Conservation (phyloP, 2,888 invertebrate genomes). For the Chorisops tibialis region DNA sequence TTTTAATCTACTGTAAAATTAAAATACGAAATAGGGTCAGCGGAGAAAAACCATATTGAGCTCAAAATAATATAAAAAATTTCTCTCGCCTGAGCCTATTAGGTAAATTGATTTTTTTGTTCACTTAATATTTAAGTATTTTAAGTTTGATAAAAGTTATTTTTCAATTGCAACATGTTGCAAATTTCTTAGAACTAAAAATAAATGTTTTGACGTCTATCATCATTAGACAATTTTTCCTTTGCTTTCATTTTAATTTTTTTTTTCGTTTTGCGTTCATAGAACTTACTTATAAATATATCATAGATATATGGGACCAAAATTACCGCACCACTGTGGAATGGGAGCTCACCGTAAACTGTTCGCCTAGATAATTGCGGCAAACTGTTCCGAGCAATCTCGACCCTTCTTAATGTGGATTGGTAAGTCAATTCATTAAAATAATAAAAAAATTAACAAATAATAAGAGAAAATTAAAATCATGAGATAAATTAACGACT, state of each 20-base stretch:
- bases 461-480: constrained; percentile 17
- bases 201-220: neutral
- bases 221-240: neutral
- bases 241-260: constrained; percentile 8
- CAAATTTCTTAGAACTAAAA: constrained; percentile 1
- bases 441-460: constrained; percentile 36
- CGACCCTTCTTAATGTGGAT: constrained; percentile 35
- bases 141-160: neutral
- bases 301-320: constrained; percentile 98
- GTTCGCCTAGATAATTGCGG: neutral
- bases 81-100: constrained; percentile 10
- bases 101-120: neutral
- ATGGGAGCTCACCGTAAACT: constrained; percentile 25
- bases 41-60: constrained; percentile 19
- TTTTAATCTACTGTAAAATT: too few relatives aligned
- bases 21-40: constrained; percentile 11
- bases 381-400: constrained; percentile 16
- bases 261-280: constrained; percentile 64
- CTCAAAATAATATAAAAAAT: constrained; percentile 4
- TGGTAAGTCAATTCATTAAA: constrained; percentile 38
- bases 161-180: constrained; percentile 17
- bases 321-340: constrained; percentile 62
- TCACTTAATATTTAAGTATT: neutral
- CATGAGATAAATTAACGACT: neutral
- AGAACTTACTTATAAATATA: constrained; percentile 95